phyloP scores from a whole-genome alignment of 1,140 invertebrate genomes.

The Pachyrhynchus sulphureomaculatus region DNA sequence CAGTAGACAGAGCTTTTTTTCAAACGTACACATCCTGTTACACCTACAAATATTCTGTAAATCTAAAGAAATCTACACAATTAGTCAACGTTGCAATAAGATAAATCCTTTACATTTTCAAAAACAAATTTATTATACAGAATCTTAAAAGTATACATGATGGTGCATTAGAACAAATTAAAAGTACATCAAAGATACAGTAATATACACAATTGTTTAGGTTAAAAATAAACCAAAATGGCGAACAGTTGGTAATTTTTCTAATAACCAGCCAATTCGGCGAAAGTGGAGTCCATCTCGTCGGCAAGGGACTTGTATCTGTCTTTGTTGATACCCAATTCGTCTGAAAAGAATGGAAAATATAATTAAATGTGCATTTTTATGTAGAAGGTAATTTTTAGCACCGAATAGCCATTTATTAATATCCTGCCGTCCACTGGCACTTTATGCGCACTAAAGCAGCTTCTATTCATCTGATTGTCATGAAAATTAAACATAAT shows the following conservation, averaged over 20 bases:
- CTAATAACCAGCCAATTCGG: constrained; percentile 89
- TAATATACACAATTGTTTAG: constrained; percentile 29
- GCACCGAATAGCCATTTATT: too few relatives aligned
- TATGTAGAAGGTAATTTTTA: not conserved
- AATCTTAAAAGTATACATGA: constrained; percentile 25
- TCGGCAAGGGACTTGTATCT: constrained; percentile 95
- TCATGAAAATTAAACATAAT: too few relatives aligned
- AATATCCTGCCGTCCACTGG: too few relatives aligned
- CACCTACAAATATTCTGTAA: too few relatives aligned
- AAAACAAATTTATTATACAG: constrained; percentile 28
- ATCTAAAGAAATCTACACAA: too few relatives aligned
- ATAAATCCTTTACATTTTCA: constrained; percentile 20
- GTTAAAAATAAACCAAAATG: constrained; percentile 7
- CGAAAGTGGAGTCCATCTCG: constrained; percentile 97
- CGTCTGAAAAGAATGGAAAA: constrained; percentile 60
- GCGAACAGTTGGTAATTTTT: constrained; percentile 7
- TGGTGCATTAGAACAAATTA: constrained; percentile 30
- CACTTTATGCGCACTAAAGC: too few relatives aligned
- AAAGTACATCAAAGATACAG: constrained; percentile 32
- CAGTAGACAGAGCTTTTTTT: not conserved
- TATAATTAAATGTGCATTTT: not conserved
- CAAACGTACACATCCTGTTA: too few relatives aligned
- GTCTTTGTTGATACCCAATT: constrained; percentile 98
- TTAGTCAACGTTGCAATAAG: not conserved
- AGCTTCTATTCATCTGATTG: too few relatives aligned